Conservation (phyloP, 2,113 vertebrate species). For the Bubo blakistoni region DNA sequence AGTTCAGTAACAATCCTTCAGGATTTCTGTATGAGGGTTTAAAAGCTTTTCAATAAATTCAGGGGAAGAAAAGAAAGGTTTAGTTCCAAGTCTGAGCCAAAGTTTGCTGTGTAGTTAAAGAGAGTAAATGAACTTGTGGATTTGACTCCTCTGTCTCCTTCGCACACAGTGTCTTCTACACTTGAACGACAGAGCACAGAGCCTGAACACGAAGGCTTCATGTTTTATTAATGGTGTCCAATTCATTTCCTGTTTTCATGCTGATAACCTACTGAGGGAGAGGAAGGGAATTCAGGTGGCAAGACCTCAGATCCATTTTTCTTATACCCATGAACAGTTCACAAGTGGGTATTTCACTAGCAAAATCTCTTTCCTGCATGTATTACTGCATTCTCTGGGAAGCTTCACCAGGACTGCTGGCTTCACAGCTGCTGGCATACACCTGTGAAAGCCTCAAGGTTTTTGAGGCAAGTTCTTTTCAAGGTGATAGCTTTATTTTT, state of each 20-base stretch:
- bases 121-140: constrained; percentile 33
- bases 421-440: neutral
- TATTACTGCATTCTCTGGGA: neutral
- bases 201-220: constrained; percentile 64
- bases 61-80: neutral
- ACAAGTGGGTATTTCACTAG: constrained; percentile 36
- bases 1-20: neutral
- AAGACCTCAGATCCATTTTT: constrained; percentile 57
- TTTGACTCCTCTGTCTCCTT: constrained; percentile 18
- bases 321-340: constrained; percentile 39
- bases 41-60: neutral
- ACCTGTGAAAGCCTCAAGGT: neutral
- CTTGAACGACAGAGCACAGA: constrained; percentile 55
- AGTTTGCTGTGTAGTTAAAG: constrained; percentile 32
- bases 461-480: neutral
- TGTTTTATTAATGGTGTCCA: constrained; percentile 81
- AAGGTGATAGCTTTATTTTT: neutral
- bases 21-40: neutral
- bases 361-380: neutral
- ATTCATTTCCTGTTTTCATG: constrained; percentile 78
- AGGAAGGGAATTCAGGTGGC: constrained; percentile 74
- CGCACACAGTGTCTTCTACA: constrained; percentile 10
- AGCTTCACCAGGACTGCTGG: neutral
- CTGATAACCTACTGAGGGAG: constrained; percentile 76
- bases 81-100: neutral